phyloP scores from a whole-genome alignment of 2,113 vertebrate genomes.

The Chunga burmeisteri region DNA sequence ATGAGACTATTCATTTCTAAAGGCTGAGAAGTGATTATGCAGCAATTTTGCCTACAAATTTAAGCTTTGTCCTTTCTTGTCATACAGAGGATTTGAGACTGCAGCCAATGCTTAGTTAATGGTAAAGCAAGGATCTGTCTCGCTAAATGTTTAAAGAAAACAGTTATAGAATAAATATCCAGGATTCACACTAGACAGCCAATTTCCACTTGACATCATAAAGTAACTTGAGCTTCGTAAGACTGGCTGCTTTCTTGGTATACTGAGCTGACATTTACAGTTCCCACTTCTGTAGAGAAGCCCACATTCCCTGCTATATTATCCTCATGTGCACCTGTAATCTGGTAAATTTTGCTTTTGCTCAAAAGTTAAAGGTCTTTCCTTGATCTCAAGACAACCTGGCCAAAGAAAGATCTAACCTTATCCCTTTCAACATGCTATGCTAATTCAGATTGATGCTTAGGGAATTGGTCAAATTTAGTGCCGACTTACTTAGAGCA shows the following conservation, averaged over 20 bases:
- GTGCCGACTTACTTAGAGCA: neutral
- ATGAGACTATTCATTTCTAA: neutral
- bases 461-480: neutral
- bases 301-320: neutral
- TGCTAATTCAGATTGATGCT: neutral
- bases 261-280: slow-evolving; percentile 32
- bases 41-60: neutral
- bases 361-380: slow-evolving; percentile 8
- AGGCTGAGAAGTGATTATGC: neutral
- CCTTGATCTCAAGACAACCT: neutral
- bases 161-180: neutral
- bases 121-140: neutral
- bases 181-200: neutral
- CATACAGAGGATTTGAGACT: neutral
- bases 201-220: neutral
- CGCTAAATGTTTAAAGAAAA: neutral
- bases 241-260: neutral
- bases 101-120: neutral
- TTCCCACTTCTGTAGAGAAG: neutral
- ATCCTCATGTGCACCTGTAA: neutral
- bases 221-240: neutral
- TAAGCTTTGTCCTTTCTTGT: neutral
- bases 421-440: neutral
- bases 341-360: slow-evolving; percentile 6
- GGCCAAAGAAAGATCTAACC: neutral